These are phyloP conservation scores for Vesta saturnalis DNA, from an alignment of 2,888 invertebrate genomes.

Conservation along the genomic window DNA sequence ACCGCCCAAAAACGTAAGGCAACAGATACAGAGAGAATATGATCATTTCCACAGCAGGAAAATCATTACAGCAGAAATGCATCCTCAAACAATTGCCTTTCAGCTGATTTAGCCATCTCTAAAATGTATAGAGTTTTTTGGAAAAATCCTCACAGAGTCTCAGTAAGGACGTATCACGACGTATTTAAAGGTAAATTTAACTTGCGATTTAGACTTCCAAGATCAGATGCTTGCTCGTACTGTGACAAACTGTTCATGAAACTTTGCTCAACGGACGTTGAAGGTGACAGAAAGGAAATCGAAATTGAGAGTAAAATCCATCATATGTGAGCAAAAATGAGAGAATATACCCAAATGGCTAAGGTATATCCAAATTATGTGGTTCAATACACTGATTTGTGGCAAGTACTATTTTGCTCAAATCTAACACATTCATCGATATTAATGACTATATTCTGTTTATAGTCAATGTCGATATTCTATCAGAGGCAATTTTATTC, in stretches of 20 bases:
- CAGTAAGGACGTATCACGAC: background rate
- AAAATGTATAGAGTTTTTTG: background rate
- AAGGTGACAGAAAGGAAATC: background rate
- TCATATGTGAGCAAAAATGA: background rate
- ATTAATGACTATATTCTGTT: too few species aligned
- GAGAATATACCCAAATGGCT: background rate
- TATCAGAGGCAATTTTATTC: too few species aligned
- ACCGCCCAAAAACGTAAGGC: background rate
- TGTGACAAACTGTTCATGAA: background rate
- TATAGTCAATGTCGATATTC: too few species aligned
- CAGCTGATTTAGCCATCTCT: background rate
- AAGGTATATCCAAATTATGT: too few species aligned
- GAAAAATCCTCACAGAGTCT: background rate
- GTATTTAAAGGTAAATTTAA: too few species aligned
- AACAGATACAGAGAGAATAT: background rate
- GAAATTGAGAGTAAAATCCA: background rate
- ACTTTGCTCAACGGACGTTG: background rate
- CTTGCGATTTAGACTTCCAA: too few species aligned
- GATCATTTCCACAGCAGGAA: background rate
- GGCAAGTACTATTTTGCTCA: background rate
- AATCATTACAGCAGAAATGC: background rate
- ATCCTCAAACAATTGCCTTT: background rate
- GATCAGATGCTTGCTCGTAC: too few species aligned
- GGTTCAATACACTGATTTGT: background rate
- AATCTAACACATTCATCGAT: too few species aligned